A percentile compares a stretch with the other conserved stretches of the same genome.
These are phyloP conservation scores for Myzus persicae DNA, from an alignment of 1,140 invertebrate genomes.

Conservation along the genomic window DNA sequence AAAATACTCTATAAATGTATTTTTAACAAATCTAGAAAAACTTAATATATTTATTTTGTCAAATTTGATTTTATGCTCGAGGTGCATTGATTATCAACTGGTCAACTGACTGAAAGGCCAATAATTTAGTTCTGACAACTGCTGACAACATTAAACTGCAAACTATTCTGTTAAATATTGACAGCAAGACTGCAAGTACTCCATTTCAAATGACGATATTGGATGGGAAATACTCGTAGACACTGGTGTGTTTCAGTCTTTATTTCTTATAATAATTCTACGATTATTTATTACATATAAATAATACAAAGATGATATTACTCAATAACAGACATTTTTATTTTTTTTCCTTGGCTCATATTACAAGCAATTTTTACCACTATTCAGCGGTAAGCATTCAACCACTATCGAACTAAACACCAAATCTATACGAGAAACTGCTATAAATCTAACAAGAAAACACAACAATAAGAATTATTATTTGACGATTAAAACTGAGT, in stretches of 20 bases:
- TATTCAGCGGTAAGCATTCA: background rate
- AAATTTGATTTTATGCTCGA: background rate
- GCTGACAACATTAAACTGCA: too few species aligned
- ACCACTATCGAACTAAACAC: too few species aligned
- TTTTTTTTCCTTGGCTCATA: background rate
- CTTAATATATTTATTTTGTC: too few species aligned
- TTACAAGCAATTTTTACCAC: background rate
- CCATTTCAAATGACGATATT: too few species aligned
- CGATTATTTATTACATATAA: background rate
- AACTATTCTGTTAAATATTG: too few species aligned
- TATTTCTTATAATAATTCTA: background rate
- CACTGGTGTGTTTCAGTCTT: too few species aligned
- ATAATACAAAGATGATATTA: background rate
- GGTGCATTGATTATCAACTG: background rate
- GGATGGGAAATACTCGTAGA: too few species aligned
- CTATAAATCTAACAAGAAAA: background rate
- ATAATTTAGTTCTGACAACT: too few species aligned
- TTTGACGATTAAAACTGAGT: background rate
- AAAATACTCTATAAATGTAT: background rate
- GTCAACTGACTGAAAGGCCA: background rate
- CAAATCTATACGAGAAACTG: too few species aligned
- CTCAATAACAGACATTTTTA: background rate
- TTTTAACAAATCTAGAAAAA: too few species aligned
- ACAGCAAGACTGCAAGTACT: too few species aligned
- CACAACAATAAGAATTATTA: too few species aligned